Conservation (phyloP, 2,888 invertebrate genomes). For the Prosopocoilus inquinatus region DNA sequence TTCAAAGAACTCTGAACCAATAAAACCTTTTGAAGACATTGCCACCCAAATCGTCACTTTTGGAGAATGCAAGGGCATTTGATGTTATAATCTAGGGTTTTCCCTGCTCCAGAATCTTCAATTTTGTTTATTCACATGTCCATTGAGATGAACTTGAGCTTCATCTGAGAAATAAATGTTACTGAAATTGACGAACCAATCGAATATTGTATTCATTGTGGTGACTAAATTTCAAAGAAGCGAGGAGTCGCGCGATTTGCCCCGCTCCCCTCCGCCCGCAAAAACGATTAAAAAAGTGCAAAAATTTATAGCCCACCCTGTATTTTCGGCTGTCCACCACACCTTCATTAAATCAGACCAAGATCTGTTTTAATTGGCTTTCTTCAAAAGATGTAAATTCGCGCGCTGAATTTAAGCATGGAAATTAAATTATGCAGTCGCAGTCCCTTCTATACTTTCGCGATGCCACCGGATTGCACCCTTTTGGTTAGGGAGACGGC, state of each 20-base stretch:
- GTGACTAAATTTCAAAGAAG: too few species aligned
- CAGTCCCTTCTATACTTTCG: slow-evolving; percentile 13
- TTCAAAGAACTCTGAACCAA: not conserved
- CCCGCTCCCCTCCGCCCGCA: too few species aligned
- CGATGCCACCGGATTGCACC: slow-evolving; percentile 27
- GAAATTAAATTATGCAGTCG: slow-evolving; percentile 17
- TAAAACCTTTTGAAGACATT: not conserved
- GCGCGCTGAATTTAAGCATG: not conserved
- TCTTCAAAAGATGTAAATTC: too few species aligned
- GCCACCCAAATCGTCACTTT: slow-evolving; percentile 7
- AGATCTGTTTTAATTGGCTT: too few species aligned
- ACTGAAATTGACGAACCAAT: too few species aligned
- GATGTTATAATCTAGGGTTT: slow-evolving; percentile 1
- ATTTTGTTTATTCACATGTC: not conserved
- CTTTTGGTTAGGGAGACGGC: slow-evolving; percentile 40
- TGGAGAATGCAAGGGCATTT: slow-evolving; percentile 2
- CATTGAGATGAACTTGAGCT: not conserved
- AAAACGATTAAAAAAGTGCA: too few species aligned
- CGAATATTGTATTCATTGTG: too few species aligned
- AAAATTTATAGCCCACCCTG: too few species aligned
- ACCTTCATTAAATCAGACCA: too few species aligned
- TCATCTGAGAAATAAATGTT: not conserved
- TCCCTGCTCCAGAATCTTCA: not conserved
- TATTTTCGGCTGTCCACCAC: too few species aligned
- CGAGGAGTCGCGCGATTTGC: too few species aligned